A percentile compares a stretch with the other conserved stretches of the same genome.
phyloP scores from a whole-genome alignment of 2,797 vertebrate species.

The Myioborus melanocephalus region DNA sequence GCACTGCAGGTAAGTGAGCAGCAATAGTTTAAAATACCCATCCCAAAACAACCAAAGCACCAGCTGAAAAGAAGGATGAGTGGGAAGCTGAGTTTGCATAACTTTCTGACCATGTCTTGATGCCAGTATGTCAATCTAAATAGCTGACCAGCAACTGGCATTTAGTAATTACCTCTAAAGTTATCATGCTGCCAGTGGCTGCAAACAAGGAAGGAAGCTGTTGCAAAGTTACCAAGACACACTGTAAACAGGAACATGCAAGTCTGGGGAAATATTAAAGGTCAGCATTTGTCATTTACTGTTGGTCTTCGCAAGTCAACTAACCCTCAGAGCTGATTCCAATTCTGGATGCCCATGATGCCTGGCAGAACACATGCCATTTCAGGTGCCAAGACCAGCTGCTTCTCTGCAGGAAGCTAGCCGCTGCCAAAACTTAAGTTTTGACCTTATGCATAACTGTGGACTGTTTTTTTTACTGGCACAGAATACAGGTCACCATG shows the following conservation, averaged over 20 bases:
- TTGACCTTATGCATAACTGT: not conserved
- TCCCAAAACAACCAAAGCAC: not conserved
- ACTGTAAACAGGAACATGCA: conserved; percentile 1
- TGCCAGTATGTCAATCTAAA: not conserved
- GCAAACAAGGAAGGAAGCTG: conserved; percentile 39
- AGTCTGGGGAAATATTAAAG: conserved; percentile 18
- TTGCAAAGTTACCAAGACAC: conserved; percentile 28
- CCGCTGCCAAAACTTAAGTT: not conserved
- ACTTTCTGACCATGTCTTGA: not conserved
- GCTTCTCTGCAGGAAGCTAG: not conserved
- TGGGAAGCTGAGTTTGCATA: not conserved
- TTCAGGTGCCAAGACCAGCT: not conserved
- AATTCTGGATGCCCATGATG: not conserved
- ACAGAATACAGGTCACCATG: not conserved
- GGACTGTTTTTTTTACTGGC: not conserved
- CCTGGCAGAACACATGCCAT: not conserved
- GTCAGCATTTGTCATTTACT: conserved; percentile 31
- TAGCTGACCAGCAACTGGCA: not conserved
- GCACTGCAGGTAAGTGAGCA: not conserved
- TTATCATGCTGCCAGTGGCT: not conserved
- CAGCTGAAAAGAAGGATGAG: not conserved
- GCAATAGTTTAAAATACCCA: not conserved
- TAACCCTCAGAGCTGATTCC: not conserved
- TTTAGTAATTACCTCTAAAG: not conserved
- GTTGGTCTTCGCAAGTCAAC: not conserved